Conservation (phyloP, 2,113 vertebrate species). For the Leptosomus discolor region DNA sequence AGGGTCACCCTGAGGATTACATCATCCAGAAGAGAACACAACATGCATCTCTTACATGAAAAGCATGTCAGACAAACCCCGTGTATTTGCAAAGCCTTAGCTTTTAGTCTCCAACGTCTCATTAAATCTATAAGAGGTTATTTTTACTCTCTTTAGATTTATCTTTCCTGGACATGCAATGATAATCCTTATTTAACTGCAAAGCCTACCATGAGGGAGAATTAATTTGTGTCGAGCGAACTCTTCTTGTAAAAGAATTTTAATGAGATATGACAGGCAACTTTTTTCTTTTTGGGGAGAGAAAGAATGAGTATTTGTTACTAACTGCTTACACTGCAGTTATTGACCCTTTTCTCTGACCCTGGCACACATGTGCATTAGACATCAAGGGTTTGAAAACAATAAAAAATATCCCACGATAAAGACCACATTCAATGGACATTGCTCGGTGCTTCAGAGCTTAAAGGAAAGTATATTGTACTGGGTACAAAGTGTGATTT, state of each 20-base stretch:
- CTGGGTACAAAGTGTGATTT: background rate
- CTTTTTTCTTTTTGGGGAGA: background rate
- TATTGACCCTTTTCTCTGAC: background rate
- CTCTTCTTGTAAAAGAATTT: background rate
- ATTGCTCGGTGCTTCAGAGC: background rate
- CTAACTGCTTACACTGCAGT: background rate
- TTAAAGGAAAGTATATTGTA: background rate
- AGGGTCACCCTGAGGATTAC: slow-evolving; percentile 5
- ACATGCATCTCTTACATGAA: background rate
- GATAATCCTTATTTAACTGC: background rate
- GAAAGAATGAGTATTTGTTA: background rate
- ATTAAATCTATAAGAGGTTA: background rate
- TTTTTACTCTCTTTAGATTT: background rate
- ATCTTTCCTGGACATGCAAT: background rate
- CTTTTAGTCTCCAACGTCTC: background rate
- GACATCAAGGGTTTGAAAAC: background rate
- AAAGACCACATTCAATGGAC: background rate
- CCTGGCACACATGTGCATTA: background rate
- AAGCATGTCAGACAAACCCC: background rate
- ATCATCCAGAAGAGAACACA: background rate
- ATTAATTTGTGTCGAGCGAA: background rate
- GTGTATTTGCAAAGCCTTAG: background rate
- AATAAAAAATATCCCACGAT: background rate
- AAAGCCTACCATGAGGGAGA: background rate
- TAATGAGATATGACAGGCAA: background rate